phyloP scores from a whole-genome alignment of 92 coral and sea anemone genomes.

The Bergia sp. region DNA sequence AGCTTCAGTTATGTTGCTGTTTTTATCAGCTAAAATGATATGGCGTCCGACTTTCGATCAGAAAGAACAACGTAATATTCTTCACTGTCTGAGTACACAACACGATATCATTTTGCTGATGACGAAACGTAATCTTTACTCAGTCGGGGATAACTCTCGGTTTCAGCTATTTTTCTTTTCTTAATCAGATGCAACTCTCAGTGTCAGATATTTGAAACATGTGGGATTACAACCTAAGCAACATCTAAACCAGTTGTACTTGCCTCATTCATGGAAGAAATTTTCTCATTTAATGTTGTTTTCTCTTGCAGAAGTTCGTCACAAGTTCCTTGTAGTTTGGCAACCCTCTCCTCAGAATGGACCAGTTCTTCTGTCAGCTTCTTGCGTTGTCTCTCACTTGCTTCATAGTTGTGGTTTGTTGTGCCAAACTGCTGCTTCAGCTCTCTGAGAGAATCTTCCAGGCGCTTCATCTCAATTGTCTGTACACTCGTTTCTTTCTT shows the following conservation, averaged over 20 bases:
- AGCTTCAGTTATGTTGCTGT: not conserved
- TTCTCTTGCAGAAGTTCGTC: conserved; percentile 78
- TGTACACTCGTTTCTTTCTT: conserved; percentile 79
- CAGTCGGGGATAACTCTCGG: not conserved
- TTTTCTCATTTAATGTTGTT: conserved; percentile 58
- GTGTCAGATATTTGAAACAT: too few species aligned
- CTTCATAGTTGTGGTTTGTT: conserved; percentile 57
- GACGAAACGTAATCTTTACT: too few species aligned
- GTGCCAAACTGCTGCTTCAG: conserved; percentile 53
- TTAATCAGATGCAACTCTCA: too few species aligned
- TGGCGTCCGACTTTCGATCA: too few species aligned
- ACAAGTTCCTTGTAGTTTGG: conserved; percentile 76
- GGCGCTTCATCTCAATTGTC: conserved; percentile 69
- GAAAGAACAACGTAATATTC: too few species aligned
- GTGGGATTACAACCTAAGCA: too few species aligned
- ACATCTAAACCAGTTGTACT: not conserved
- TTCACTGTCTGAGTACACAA: too few species aligned
- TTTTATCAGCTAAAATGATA: too few species aligned
- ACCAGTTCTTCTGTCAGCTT: conserved; percentile 63
- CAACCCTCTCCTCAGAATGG: conserved; percentile 70
- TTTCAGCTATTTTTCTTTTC: too few species aligned
- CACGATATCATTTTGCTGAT: too few species aligned
- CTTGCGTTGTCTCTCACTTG: conserved; percentile 71
- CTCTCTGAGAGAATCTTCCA: conserved; percentile 68
- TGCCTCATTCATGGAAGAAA: conserved; percentile 69